These are phyloP conservation scores for Pseudomugil tenellus DNA, from an alignment of 2,797 vertebrate species.

Conservation along the genomic window DNA sequence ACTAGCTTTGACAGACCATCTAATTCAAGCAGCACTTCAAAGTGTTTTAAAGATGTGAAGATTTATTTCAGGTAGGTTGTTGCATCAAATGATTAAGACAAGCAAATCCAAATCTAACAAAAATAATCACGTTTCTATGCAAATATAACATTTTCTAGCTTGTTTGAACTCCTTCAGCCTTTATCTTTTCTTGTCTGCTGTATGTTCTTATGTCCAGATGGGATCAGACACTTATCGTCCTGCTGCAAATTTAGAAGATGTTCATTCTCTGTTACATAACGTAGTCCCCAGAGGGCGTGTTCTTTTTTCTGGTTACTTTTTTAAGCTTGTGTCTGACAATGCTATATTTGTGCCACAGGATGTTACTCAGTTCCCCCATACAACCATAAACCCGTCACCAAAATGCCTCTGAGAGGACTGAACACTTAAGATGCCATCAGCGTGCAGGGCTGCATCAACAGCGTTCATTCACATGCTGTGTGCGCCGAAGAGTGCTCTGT, in stretches of 20 bases:
- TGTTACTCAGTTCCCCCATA: slow-evolving; percentile 22
- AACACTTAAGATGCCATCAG: slow-evolving; percentile 26
- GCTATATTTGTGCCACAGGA: slow-evolving; percentile 33
- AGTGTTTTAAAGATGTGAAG: no score
- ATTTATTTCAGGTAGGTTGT: no score
- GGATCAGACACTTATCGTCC: neutral
- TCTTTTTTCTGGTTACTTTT: slow-evolving; percentile 2
- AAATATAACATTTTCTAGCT: neutral
- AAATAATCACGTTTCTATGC: neutral
- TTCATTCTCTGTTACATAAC: slow-evolving; percentile 29
- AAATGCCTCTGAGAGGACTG: slow-evolving; percentile 6
- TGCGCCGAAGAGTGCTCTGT: slow-evolving; percentile 39
- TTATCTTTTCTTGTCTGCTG: neutral
- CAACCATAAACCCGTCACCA: slow-evolving; percentile 33
- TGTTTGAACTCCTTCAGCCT: neutral
- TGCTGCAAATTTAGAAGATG: neutral
- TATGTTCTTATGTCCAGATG: no score
- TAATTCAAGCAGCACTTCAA: no score
- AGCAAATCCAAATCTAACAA: neutral
- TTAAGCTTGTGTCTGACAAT: neutral
- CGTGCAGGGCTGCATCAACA: slow-evolving; percentile 18
- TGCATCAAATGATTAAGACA: neutral
- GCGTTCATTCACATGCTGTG: slow-evolving; percentile 33
- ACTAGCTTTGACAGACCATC: no score
- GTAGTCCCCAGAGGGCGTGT: neutral